Conservation (phyloP, 2,113 vertebrate genomes). For the Rana temporaria region DNA sequence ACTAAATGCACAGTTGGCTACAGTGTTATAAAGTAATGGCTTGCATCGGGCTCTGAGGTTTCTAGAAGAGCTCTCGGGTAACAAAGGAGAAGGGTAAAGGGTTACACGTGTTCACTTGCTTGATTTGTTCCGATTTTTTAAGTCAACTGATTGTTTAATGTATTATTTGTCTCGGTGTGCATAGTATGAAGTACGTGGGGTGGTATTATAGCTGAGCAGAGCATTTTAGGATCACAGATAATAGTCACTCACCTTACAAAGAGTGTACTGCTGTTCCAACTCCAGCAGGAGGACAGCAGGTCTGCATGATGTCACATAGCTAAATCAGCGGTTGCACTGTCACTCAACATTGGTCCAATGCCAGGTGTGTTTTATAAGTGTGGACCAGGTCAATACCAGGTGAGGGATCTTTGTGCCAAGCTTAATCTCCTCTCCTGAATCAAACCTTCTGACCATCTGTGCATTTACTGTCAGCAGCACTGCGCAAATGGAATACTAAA, state of each 20-base stretch:
- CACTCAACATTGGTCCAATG: not conserved
- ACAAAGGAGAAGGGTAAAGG: too few species aligned
- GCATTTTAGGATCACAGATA: not conserved
- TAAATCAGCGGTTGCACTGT: slow-evolving; percentile 22
- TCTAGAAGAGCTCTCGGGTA: too few species aligned
- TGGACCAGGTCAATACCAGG: slow-evolving; percentile 29
- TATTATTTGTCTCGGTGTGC: too few species aligned
- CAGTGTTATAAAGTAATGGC: too few species aligned
- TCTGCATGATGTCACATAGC: slow-evolving; percentile 21
- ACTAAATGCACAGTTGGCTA: too few species aligned
- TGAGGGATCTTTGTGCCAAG: slow-evolving; percentile 19
- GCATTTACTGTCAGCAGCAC: not conserved
- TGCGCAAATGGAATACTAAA: not conserved
- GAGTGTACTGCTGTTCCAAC: not conserved
- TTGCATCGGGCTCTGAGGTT: too few species aligned
- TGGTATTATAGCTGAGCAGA: not conserved
- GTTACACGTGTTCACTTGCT: too few species aligned
- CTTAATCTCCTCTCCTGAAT: slow-evolving; percentile 31
- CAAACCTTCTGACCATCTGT: slow-evolving; percentile 30
- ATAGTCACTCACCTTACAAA: slow-evolving; percentile 16
- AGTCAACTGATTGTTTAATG: too few species aligned
- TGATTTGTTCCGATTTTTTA: too few species aligned
- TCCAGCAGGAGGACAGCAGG: slow-evolving; percentile 27
- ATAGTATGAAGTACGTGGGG: too few species aligned
- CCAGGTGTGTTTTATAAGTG: not conserved